Conservation (phyloP, 2,797 vertebrate genomes). For the Prunella strophiata region DNA sequence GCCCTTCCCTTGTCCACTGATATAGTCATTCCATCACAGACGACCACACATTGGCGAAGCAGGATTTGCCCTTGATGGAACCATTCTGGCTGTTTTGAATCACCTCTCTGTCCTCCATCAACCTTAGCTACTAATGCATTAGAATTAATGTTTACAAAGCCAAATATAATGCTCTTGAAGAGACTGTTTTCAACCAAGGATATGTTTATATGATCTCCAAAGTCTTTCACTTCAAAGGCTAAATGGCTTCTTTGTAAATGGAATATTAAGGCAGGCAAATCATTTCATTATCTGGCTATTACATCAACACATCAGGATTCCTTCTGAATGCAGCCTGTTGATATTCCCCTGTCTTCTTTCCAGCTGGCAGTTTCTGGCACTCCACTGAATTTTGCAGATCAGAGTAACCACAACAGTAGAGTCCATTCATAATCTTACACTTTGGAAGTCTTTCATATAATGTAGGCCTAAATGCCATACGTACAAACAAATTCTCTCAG, state of each 20-base stretch:
- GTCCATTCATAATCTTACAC: constrained; percentile 69
- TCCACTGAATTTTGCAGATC: constrained; percentile 64
- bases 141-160: constrained; percentile 61
- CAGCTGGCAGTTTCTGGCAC: constrained; percentile 61
- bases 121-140: constrained; percentile 1
- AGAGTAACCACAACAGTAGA: constrained; percentile 63
- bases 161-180: constrained; percentile 50
- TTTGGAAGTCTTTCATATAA: constrained; percentile 69
- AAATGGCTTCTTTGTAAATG: constrained; percentile 74
- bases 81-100: background rate
- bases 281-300: constrained; percentile 73
- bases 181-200: constrained; percentile 54
- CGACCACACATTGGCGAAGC: accelerated
- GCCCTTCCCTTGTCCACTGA: background rate
- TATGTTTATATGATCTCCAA: constrained; percentile 78
- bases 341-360: constrained; percentile 58
- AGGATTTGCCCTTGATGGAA: background rate
- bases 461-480: constrained; percentile 59
- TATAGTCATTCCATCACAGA: background rate
- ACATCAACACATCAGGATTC: constrained; percentile 75
- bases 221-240: constrained; percentile 74
- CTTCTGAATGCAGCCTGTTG: constrained; percentile 76
- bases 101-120: background rate
- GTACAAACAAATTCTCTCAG: constrained; percentile 55
- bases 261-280: constrained; percentile 67